These are phyloP conservation scores for Dromius quadrimaculatus DNA, from an alignment of 2,888 invertebrate species.

Conservation along the genomic window DNA sequence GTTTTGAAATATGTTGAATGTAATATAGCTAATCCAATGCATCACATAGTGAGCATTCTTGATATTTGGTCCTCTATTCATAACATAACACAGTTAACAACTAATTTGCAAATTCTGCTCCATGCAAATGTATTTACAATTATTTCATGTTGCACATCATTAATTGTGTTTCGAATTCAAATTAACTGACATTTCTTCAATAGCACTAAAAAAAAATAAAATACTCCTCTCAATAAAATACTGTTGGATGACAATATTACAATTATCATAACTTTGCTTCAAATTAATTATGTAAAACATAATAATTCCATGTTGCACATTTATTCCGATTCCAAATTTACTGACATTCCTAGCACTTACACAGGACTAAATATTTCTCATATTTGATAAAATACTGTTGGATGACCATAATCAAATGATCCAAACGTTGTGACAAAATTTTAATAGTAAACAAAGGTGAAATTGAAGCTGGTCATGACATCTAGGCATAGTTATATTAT, in stretches of 20 bases:
- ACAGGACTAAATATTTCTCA: conserved; percentile 14
- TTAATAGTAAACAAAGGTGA: no score
- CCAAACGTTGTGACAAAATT: no score
- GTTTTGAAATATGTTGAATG: conserved; percentile 12
- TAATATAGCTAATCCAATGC: conserved; percentile 19
- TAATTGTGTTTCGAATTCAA: conserved; percentile 33
- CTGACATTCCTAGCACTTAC: conserved; percentile 12
- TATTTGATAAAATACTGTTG: no score
- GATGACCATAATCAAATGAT: no score
- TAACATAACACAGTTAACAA: conserved; percentile 7
- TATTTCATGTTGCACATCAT: conserved; percentile 20
- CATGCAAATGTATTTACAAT: conserved; percentile 26
- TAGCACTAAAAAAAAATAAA: conserved; percentile 21
- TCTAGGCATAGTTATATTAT: no score
- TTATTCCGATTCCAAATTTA: conserved; percentile 28
- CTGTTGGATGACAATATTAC: no score
- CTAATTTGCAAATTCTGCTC: conserved; percentile 30
- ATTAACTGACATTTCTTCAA: conserved; percentile 3
- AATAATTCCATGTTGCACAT: conserved; percentile 22
- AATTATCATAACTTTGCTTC: no score
- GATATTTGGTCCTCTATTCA: neutral
- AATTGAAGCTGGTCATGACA: no score
- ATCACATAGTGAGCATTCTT: neutral
- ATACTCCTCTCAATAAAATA: no score
- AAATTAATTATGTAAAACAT: no score